A percentile compares a stretch with the other conserved stretches of the same genome.
Conservation (phyloP, 2,113 vertebrate species). For the Sinosuthora webbiana region DNA sequence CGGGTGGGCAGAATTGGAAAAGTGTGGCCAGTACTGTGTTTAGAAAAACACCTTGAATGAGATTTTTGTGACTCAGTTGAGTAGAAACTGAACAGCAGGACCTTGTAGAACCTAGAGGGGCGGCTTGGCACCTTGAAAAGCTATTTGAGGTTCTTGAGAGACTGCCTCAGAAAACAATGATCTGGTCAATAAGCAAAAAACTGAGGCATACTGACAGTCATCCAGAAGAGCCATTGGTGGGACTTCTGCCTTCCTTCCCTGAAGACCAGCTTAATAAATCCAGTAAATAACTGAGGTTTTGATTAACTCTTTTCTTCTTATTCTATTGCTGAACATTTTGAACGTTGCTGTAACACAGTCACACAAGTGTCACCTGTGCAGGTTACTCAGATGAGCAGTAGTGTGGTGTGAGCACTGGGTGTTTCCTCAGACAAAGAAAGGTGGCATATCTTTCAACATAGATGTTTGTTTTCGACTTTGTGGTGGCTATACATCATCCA, state of each 20-base stretch:
- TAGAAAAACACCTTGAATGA: neutral
- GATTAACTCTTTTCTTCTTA: neutral
- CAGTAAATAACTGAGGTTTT: neutral
- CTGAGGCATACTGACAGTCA: neutral
- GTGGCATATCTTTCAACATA: neutral
- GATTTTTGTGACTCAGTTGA: neutral
- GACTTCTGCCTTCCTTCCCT: neutral
- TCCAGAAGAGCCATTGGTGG: neutral
- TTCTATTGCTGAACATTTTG: neutral
- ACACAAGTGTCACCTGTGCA: accelerated
- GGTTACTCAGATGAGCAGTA: neutral
- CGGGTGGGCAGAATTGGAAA: neutral
- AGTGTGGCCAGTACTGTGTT: neutral
- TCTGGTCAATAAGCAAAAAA: neutral
- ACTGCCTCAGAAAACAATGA: neutral
- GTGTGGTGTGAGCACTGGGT: neutral
- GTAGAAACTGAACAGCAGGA: neutral
- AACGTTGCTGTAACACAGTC: neutral
- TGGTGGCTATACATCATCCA: constrained; percentile 9
- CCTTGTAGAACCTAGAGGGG: neutral
- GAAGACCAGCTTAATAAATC: neutral
- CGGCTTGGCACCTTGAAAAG: neutral
- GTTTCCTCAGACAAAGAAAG: neutral
- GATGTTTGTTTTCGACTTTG: neutral
- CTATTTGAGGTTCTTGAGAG: neutral